Evolutionary conservation across 1,140 invertebrate species (phyloP).

Genomic region (Parasteatoda tepidariorum): DNA sequence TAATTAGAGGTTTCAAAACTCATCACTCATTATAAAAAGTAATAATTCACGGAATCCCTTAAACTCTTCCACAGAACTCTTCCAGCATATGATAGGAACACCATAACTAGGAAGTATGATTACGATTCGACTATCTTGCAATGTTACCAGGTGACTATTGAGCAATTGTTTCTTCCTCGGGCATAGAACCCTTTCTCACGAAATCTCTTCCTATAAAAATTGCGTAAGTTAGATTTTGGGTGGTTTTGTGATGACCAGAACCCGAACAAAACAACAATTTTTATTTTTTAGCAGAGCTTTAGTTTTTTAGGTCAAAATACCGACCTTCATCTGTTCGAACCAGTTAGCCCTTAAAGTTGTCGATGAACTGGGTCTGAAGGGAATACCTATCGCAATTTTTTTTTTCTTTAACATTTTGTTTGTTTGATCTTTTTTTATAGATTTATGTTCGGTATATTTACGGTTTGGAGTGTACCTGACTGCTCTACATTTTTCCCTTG

Average conservation of each 20-base stretch:
- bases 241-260: neutral
- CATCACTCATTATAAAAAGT: too few relatives aligned
- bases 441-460: neutral
- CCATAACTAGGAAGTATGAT: too few relatives aligned
- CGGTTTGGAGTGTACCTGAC: neutral
- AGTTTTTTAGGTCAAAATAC: conserved; percentile 49
- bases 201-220: neutral
- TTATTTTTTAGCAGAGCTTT: neutral
- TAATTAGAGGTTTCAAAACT: too few relatives aligned
- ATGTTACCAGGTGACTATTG: too few relatives aligned
- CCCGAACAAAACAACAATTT: neutral
- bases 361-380: conserved; percentile 45
- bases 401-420: neutral
- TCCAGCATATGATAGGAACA: too few relatives aligned
- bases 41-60: too few relatives aligned
- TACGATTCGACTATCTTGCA: too few relatives aligned
- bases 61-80: too few relatives aligned
- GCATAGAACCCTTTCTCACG: neutral
- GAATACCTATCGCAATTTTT: neutral
- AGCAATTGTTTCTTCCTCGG: neutral
- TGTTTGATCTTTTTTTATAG: neutral
- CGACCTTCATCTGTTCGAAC: conserved; percentile 44
- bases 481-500: neutral
- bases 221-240: neutral
- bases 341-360: conserved; percentile 28